Evolutionary conservation across 2,113 vertebrate species (phyloP).

Genomic region (Lepisosteus osseus): DNA sequence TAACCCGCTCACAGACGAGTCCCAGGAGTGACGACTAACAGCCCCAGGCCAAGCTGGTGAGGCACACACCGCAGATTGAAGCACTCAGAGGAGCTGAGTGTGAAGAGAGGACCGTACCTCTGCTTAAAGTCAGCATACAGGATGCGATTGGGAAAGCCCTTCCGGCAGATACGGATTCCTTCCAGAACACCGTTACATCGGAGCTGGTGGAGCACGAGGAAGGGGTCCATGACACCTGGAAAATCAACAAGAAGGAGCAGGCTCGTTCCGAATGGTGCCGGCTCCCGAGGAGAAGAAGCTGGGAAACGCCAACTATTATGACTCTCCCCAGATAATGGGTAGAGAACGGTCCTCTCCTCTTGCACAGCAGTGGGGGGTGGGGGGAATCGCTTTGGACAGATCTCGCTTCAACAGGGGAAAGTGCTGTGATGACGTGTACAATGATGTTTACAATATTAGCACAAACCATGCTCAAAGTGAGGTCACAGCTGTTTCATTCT

Average conservation of each 20-base stretch:
- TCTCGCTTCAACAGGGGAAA: neutral
- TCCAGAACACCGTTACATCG: conserved; percentile 79
- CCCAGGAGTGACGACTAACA: too few species aligned
- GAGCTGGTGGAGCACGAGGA: conserved; percentile 78
- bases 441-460: too few species aligned
- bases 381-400: neutral
- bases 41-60: neutral
- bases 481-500: too few species aligned
- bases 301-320: too few species aligned
- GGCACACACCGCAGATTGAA: neutral
- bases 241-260: too few species aligned
- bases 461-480: too few species aligned
- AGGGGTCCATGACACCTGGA: conserved; percentile 73
- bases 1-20: too few species aligned
- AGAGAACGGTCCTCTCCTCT: too few species aligned
- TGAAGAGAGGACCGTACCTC: conserved; percentile 52
- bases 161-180: conserved; percentile 80
- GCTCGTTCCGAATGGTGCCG: too few species aligned
- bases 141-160: conserved; percentile 79
- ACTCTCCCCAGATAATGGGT: too few species aligned
- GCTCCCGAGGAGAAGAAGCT: too few species aligned
- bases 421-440: too few species aligned
- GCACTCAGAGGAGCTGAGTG: neutral
- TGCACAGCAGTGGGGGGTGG: neutral
- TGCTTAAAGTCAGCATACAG: conserved; percentile 76